A percentile compares a stretch with the other conserved stretches of the same genome.
Evolutionary conservation across 2,113 vertebrate genomes (phyloP).

Genomic region (Gadus macrocephalus): DNA sequence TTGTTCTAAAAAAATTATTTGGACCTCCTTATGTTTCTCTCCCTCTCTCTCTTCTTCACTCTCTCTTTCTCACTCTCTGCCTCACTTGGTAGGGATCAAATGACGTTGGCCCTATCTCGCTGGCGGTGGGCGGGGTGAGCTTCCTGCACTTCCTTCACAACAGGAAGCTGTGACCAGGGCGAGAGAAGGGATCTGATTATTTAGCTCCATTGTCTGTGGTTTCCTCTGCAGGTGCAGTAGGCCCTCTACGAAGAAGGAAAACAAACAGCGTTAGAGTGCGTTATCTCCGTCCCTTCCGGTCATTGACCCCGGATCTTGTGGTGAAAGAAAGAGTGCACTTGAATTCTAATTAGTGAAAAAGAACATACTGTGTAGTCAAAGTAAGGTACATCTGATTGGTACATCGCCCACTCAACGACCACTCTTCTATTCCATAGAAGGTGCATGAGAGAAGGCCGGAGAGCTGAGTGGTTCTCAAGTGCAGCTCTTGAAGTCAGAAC

Average conservation of each 20-base stretch:
- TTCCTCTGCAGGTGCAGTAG: conserved; percentile 64
- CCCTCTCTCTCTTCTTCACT: neutral
- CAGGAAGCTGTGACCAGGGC: conserved; percentile 56
- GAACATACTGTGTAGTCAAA: neutral
- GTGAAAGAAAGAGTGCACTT: neutral
- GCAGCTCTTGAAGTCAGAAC: no score
- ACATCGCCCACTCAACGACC: neutral
- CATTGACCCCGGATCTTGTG: conserved; percentile 14
- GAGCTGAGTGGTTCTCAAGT: no score
- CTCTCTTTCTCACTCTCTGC: neutral
- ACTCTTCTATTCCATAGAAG: no score
- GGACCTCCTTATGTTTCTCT: neutral
- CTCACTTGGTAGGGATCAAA: neutral
- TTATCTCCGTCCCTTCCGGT: conserved; percentile 24
- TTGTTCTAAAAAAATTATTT: neutral
- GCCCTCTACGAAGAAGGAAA: conserved; percentile 3
- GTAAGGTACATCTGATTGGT: neutral
- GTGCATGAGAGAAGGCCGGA: no score
- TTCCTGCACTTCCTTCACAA: conserved; percentile 60
- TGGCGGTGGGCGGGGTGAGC: conserved; percentile 56
- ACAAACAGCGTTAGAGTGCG: conserved; percentile 24
- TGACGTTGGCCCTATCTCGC: conserved; percentile 42
- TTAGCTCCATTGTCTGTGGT: conserved; percentile 59
- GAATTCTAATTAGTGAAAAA: neutral
- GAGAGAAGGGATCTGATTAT: conserved; percentile 46